Conservation (phyloP, 2,888 invertebrate species). For the Chrysolina americana region DNA sequence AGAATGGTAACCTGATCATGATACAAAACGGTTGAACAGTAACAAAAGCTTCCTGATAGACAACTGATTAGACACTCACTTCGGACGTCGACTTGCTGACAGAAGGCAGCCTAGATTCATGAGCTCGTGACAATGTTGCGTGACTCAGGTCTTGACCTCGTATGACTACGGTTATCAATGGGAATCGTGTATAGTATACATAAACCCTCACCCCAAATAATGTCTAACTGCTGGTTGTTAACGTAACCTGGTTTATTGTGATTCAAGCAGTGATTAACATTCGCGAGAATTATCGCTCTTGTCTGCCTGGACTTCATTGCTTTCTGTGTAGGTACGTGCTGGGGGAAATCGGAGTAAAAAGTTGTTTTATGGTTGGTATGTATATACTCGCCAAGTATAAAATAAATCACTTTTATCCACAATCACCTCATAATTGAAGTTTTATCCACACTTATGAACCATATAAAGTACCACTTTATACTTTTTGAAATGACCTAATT, state of each 20-base stretch:
- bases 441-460: no score
- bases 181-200: conserved; percentile 61
- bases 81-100: conserved; percentile 55
- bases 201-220: conserved; percentile 55
- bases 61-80: conserved; percentile 40
- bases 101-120: conserved; percentile 58
- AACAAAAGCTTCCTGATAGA: conserved; percentile 38
- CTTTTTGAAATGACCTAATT: no score
- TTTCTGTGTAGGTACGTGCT: conserved; percentile 28
- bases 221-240: conserved; percentile 57
- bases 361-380: neutral
- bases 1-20: no score
- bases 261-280: conserved; percentile 53
- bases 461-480: no score
- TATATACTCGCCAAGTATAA: no score
- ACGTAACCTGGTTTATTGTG: conserved; percentile 58
- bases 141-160: conserved; percentile 56
- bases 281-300: conserved; percentile 50
- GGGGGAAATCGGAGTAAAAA: conserved; percentile 22
- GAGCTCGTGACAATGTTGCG: conserved; percentile 61
- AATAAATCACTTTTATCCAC: no score
- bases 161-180: conserved; percentile 52
- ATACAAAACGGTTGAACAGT: no score
- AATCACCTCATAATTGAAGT: no score
- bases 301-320: conserved; percentile 44